These are phyloP conservation scores for Drosophila melanica DNA, from an alignment of 1,140 invertebrate genomes.

Conservation along the genomic window DNA sequence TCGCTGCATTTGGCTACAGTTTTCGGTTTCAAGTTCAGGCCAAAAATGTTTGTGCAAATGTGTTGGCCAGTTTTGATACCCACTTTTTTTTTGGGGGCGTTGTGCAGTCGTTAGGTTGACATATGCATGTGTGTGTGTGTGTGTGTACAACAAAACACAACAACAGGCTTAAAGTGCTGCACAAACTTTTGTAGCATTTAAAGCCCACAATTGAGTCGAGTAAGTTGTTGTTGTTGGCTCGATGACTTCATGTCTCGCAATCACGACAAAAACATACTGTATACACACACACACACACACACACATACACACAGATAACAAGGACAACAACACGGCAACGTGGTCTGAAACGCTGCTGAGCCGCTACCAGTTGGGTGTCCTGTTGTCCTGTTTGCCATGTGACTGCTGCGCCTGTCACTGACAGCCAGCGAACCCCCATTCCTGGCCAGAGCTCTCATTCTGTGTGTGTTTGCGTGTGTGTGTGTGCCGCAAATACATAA, in stretches of 20 bases:
- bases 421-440: conserved; percentile 33
- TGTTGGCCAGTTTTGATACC: conserved; percentile 27
- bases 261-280: conserved; percentile 66
- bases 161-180: conserved; percentile 34
- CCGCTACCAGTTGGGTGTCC: conserved; percentile 10
- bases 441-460: conserved; percentile 1
- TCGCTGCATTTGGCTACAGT: conserved; percentile 33
- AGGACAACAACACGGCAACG: conserved; percentile 47
- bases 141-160: conserved; percentile 7
- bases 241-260: conserved; percentile 78
- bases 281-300: conserved; percentile 29
- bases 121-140: conserved; percentile 20
- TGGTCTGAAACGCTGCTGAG: conserved; percentile 28
- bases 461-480: conserved; percentile 32
- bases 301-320: conserved; percentile 32
- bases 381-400: conserved; percentile 25
- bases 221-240: conserved; percentile 48
- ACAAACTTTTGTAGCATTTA: conserved; percentile 48
- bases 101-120: conserved; percentile 16
- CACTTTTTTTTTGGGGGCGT: conserved; percentile 12
- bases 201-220: conserved; percentile 51
- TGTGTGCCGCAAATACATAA: conserved; percentile 57
- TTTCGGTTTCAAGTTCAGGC: conserved; percentile 50
- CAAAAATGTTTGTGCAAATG: conserved; percentile 45
- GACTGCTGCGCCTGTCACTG: conserved; percentile 64